Evolutionary conservation across 1,140 invertebrate genomes (phyloP), one percentile per base, ranked within the genome.

Genomic region (Drosophila lacertosa): DNA sequence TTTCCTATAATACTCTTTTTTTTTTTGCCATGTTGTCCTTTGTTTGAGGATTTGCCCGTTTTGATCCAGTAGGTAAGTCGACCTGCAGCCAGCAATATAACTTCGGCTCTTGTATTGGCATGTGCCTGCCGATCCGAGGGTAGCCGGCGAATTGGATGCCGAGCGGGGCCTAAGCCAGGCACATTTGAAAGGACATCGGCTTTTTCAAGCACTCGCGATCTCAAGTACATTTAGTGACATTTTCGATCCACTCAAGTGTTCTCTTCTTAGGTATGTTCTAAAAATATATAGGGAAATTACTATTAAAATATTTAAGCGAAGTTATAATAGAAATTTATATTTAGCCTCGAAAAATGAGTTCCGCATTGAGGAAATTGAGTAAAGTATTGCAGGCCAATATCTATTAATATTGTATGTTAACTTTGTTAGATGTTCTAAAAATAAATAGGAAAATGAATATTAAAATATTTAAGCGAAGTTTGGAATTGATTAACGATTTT

Each of bases 31-130:
- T n/a, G 40, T 40, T 55, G 48, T 65, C 51, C 32, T 57, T 70
- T 70, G 60, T 65, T 58, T 65, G 10, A 39, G 67, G 60, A 70
- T 70, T 70, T 70, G 20, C 15, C 2, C n/a, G n/a, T 22, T 45
- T 24, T 32, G 54, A 66, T 47, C 53, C 60, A 33, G 42, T 55
- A 42, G 44, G 45, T 67, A 62, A 39, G 47, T 63, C 59, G 66
- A 69, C 40, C 66, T 69, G 59, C 50, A 33, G 66, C 66, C 66
- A 63, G n/a, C n/a, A 32, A 29, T 60, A 37, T 22, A 26, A 13
- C 4, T 24, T 26, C 9, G 13, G 37, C 16, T 57, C 29, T 57
- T 32, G 54, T 42, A 29, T 50, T 69, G 66, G 66, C 66, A 69
- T 69, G 66, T 64, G 66, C 66, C 66, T 37, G 15, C 16, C 13